Percentiles rank a stretch among this genome's conserved stretches.
Evolutionary conservation across 2,888 invertebrate species (phyloP).

Genomic region (Nephrotoma appendiculata): DNA sequence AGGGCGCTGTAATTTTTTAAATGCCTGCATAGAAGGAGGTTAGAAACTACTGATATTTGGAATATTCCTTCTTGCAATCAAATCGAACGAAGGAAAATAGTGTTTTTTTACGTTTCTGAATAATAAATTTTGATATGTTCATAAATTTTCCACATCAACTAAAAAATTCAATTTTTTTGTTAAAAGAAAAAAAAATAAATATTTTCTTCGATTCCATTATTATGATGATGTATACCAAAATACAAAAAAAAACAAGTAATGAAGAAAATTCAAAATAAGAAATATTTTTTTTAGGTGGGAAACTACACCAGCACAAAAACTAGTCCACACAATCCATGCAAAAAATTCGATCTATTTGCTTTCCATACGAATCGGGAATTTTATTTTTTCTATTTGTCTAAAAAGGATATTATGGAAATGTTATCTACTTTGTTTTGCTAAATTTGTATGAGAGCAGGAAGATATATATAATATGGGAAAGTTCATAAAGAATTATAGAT

Average conservation of each 20-base stretch:
- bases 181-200: neutral
- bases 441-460: neutral
- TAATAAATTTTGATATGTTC: neutral
- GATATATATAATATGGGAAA: neutral
- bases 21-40: neutral
- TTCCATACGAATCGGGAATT: neutral
- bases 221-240: neutral
- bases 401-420: neutral
- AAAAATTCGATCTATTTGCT: neutral
- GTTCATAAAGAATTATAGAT: neutral
- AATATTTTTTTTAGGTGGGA: neutral
- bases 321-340: neutral
- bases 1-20: too few relatives aligned
- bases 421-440: neutral
- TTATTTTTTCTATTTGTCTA: neutral
- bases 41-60: neutral
- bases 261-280: neutral
- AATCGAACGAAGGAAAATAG: neutral
- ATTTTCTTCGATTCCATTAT: neutral
- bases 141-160: neutral
- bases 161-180: neutral
- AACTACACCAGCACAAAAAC: neutral
- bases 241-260: neutral
- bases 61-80: neutral
- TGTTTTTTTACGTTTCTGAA: neutral